Conservation (phyloP, 2,888 invertebrate species). For the Ophion ventricosus region DNA sequence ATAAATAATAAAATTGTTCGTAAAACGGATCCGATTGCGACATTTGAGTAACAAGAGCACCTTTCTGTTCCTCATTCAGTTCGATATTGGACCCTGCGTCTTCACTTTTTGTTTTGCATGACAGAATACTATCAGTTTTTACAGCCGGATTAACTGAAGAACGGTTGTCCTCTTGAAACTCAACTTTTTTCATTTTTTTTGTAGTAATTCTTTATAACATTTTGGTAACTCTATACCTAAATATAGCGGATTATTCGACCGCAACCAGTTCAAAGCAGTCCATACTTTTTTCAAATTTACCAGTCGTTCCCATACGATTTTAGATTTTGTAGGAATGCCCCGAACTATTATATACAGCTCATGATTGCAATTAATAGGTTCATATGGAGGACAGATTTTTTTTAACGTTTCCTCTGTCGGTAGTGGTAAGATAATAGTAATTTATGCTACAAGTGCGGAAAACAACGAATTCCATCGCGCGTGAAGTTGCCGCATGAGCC, state of each 20-base stretch:
- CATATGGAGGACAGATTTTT: conserved; percentile 72
- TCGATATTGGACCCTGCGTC: no score
- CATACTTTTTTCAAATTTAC: conserved; percentile 74
- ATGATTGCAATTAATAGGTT: conserved; percentile 72
- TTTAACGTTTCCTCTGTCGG: conserved; percentile 74
- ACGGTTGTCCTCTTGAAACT: conserved; percentile 69
- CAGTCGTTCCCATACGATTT: conserved; percentile 72
- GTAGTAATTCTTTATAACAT: conserved; percentile 69
- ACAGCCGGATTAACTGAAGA: no score
- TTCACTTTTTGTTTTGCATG: no score
- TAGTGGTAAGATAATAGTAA: conserved; percentile 68
- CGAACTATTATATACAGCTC: conserved; percentile 76
- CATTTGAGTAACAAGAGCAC: conserved; percentile 37
- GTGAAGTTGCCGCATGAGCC: no score
- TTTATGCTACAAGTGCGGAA: no score
- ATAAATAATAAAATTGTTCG: conserved; percentile 66
- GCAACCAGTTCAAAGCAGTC: conserved; percentile 71
- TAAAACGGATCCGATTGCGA: conserved; percentile 53
- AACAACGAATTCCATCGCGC: no score
- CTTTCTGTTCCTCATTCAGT: conserved; percentile 5
- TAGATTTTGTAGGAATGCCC: conserved; percentile 72
- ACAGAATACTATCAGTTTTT: no score
- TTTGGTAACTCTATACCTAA: no score
- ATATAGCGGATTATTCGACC: no score
- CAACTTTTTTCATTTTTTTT: conserved; percentile 72